Base-by-base conservation (phyloP, 2,797 vertebrate genomes). In the Halcyon badia region DNA sequence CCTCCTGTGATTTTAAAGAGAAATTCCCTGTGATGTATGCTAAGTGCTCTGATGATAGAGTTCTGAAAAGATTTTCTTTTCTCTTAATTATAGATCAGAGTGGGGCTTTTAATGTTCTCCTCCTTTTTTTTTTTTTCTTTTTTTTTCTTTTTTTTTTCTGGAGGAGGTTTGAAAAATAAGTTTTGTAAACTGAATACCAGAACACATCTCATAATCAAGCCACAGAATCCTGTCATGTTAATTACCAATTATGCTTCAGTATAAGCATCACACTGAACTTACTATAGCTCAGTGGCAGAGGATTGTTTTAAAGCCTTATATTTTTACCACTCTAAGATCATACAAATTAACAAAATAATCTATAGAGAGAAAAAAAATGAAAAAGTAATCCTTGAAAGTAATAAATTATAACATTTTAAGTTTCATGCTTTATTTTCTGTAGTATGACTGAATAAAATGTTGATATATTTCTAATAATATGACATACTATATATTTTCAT, bases 1-100 rank as follows among this genome's bases (percentile, higher is more conserved):
- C 84, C 57, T 96, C 80, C 62, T 95, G n/a, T 94, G 85, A 96
- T 94, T 97, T 82, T 91, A 94, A 69, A 11, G 17, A 26, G 14
- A 78, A 87, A 49, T 94, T 80, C 9, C 54, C 17, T 68, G 26
- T 86, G 83, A 57, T 18, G 10, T 52, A 58, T 83, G 37, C 16
- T 91, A 46, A 82, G 33, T 79, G 62, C 49, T 96, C 94, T 87
- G 84, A 96, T 91, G 51, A 64, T 91, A 42, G 11, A 85, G 57
- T 87, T 91, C 44, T 85, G 71, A 83, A 92, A 90, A 28, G 18
- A 37, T 44, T 83, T 78, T 66, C 11, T 41, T 91, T 87, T 42
- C 21, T 72, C 48, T 81, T 83, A 94, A 79, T 75, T 90, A 56
- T 68, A 83, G 91, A 80, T n/a, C 10, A 81, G 25, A 35, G 13